Percentiles rank a stretch among this genome's conserved stretches.
phyloP scores from a whole-genome alignment of 2,797 vertebrate genomes.

The Chelonia mydas region DNA sequence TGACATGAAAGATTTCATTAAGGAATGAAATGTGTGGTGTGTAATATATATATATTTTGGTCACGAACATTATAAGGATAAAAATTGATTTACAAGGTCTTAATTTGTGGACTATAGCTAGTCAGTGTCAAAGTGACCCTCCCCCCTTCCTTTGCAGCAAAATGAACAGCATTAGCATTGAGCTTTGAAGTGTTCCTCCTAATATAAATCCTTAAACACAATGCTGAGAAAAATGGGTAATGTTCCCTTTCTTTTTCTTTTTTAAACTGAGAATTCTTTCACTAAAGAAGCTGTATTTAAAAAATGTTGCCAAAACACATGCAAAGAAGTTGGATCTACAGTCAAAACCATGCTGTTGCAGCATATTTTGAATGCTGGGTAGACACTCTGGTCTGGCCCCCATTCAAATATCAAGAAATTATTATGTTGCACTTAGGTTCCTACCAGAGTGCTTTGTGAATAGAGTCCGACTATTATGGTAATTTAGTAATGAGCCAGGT shows the following conservation, averaged over 20 bases:
- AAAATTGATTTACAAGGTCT: background rate
- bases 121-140: background rate
- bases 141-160: background rate
- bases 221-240: background rate
- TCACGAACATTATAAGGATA: background rate
- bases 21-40: background rate
- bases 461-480: background rate
- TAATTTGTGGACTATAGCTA: background rate
- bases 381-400: background rate
- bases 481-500: background rate
- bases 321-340: background rate
- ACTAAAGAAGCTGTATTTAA: background rate
- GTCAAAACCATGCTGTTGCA: conserved; percentile 41
- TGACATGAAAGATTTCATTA: background rate
- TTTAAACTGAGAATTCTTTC: background rate
- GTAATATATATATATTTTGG: background rate
- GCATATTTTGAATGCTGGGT: background rate
- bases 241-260: background rate
- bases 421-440: background rate
- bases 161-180: background rate
- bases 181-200: background rate
- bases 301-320: conserved; percentile 60
- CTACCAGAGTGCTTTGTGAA: background rate
- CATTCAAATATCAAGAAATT: background rate
- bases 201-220: background rate